Evolutionary conservation across 2,113 vertebrate genomes (phyloP).

Genomic region (Sturnira hondurensis): DNA sequence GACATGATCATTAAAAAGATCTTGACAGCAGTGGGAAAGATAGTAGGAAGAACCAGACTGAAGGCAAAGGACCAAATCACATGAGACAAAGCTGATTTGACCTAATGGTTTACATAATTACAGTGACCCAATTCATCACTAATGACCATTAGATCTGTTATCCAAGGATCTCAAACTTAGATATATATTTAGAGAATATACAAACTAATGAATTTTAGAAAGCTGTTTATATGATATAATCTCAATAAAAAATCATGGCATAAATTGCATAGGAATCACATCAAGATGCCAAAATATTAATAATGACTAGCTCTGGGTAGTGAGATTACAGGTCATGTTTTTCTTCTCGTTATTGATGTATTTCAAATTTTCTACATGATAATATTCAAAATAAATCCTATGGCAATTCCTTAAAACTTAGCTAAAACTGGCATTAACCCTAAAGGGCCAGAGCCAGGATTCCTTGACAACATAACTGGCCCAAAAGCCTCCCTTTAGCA

Average conservation of each 20-base stretch:
- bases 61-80: background rate
- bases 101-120: background rate
- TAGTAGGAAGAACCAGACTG: background rate
- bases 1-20: background rate
- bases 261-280: background rate
- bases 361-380: background rate
- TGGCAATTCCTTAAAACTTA: background rate
- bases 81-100: background rate
- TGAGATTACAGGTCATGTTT: background rate
- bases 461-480: background rate
- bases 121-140: background rate
- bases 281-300: constrained; percentile 10
- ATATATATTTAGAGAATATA: background rate
- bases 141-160: background rate
- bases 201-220: background rate
- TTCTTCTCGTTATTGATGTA: background rate
- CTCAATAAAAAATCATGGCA: constrained; percentile 1
- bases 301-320: background rate
- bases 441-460: background rate
- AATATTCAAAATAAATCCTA: constrained; percentile 40
- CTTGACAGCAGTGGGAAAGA: background rate
- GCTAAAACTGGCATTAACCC: background rate
- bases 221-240: background rate
- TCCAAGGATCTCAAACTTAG: background rate
- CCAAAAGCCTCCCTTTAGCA: background rate